A percentile compares a stretch with the other conserved stretches of the same genome.
phyloP scores from a whole-genome alignment of 2,888 invertebrate species.

The Cynaeus angustus region DNA sequence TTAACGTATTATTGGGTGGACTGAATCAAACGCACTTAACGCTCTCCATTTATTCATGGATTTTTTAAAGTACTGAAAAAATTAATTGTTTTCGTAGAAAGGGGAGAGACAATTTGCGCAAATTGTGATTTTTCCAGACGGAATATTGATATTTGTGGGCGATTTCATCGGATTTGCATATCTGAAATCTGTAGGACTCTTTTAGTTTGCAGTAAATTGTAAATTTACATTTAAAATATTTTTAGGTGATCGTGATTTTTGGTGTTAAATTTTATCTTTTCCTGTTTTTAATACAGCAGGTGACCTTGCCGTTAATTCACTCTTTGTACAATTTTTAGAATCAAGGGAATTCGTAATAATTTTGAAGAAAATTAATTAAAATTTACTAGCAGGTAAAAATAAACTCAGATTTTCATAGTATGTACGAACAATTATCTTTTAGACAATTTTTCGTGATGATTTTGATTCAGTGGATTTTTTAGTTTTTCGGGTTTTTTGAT shows the following conservation, averaged over 20 bases:
- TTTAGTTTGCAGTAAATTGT: slow-evolving; percentile 19
- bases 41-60: slow-evolving; percentile 9
- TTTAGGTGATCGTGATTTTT: slow-evolving; percentile 9
- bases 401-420: no score
- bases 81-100: not conserved
- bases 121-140: slow-evolving; percentile 4
- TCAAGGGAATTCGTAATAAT: no score
- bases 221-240: slow-evolving; percentile 22
- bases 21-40: not conserved
- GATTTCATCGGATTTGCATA: slow-evolving; percentile 20
- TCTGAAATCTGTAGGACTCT: slow-evolving; percentile 20
- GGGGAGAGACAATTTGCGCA: slow-evolving; percentile 4
- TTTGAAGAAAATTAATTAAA: no score
- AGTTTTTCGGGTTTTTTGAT: no score
- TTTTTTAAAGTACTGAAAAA: not conserved
- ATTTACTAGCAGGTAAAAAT: no score
- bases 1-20: slow-evolving; percentile 14
- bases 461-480: no score
- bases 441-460: no score
- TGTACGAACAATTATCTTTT: no score
- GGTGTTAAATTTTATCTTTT: slow-evolving; percentile 4
- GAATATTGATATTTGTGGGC: slow-evolving; percentile 7
- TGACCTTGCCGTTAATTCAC: not conserved
- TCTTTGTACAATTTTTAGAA: no score
- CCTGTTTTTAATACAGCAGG: slow-evolving; percentile 1